phyloP scores from a whole-genome alignment of 1,140 invertebrate species.

The Pogonognathellus flavescens region DNA sequence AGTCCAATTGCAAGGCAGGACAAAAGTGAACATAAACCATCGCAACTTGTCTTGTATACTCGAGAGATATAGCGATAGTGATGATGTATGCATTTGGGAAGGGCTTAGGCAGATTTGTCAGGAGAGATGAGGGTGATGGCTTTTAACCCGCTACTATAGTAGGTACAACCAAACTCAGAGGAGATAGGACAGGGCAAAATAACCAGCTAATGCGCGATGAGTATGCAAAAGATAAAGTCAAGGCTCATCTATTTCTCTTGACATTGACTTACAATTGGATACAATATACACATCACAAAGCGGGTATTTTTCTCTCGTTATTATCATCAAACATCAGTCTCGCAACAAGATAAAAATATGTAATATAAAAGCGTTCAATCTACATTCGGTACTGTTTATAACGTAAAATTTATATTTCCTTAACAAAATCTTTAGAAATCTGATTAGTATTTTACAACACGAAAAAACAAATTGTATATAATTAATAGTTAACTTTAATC shows the following conservation, averaged over 20 bases:
- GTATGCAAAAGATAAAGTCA: conserved; percentile 66
- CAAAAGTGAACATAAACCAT: conserved; percentile 43
- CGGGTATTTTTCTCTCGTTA: not conserved
- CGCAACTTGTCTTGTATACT: conserved; percentile 23
- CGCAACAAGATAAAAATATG: too few relatives aligned
- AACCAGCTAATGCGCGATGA: conserved; percentile 59
- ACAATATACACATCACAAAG: too few relatives aligned
- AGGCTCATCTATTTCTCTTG: conserved; percentile 27
- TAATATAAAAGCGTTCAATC: too few relatives aligned
- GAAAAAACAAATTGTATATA: too few relatives aligned
- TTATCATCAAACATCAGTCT: not conserved
- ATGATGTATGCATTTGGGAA: conserved; percentile 51
- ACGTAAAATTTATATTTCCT: too few relatives aligned
- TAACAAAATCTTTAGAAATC: too few relatives aligned
- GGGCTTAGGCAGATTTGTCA: conserved; percentile 59
- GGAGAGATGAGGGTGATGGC: conserved; percentile 55
- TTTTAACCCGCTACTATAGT: conserved; percentile 61
- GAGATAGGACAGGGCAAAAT: not conserved
- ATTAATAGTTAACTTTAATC: too few relatives aligned
- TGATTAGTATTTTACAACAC: too few relatives aligned
- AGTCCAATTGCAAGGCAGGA: too few relatives aligned
- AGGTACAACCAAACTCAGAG: not conserved
- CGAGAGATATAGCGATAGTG: conserved; percentile 35
- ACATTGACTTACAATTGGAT: not conserved
- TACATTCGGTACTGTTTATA: too few relatives aligned